phyloP scores from a whole-genome alignment of 2,888 invertebrate genomes.

The Sylvicola cinctus region DNA sequence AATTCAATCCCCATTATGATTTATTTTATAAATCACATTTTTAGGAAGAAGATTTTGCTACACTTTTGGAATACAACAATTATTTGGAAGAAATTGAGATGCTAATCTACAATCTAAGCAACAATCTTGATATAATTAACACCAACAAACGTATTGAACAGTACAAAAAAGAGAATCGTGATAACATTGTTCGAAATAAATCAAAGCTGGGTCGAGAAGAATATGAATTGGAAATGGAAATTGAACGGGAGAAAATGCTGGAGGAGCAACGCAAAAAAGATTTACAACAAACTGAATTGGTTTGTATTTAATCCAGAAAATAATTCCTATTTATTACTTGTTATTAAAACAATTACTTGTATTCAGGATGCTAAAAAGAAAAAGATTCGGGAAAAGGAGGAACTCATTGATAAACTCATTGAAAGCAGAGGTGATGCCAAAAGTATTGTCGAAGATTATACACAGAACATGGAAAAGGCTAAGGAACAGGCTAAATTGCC shows the following conservation, averaged over 20 bases:
- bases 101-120: constrained; percentile 74
- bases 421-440: constrained; percentile 79
- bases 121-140: constrained; percentile 71
- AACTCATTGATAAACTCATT: constrained; percentile 87
- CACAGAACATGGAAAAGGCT: constrained; percentile 42
- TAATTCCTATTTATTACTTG: neutral
- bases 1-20: neutral
- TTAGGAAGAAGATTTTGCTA: constrained; percentile 68
- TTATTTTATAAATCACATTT: neutral
- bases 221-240: constrained; percentile 63
- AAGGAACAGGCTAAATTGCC: constrained; percentile 27
- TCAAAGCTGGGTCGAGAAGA: constrained; percentile 58
- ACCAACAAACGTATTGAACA: constrained; percentile 81
- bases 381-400: constrained; percentile 73
- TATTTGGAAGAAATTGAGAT: constrained; percentile 90
- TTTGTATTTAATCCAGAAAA: neutral
- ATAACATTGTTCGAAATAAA: constrained; percentile 62
- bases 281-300: constrained; percentile 32
- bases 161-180: constrained; percentile 78
- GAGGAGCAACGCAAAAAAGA: constrained; percentile 49
- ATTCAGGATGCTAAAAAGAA: constrained; percentile 48
- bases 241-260: constrained; percentile 61
- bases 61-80: constrained; percentile 75
- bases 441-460: constrained; percentile 66
- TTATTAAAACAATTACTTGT: neutral